phyloP scores from a whole-genome alignment of 2,113 vertebrate genomes.

The Peromyscus leucopus region DNA sequence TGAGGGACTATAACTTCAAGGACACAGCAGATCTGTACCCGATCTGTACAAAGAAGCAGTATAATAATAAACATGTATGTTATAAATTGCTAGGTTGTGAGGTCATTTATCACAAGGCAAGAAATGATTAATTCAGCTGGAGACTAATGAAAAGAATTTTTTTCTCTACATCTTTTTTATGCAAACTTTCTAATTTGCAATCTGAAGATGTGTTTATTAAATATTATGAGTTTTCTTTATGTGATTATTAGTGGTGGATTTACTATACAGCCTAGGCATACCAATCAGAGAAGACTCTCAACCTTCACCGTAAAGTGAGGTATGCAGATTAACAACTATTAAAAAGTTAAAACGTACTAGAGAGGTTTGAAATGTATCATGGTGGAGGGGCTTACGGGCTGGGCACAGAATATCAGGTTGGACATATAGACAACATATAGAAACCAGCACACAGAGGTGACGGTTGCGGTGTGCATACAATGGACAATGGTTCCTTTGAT shows the following conservation, averaged over 20 bases:
- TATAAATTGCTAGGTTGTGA: not conserved
- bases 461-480: not conserved
- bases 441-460: not conserved
- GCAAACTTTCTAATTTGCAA: conserved; percentile 32
- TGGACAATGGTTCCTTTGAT: not conserved
- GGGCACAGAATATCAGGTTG: not conserved
- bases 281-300: not conserved
- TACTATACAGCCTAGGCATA: not conserved
- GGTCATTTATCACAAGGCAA: not conserved
- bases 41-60: not conserved
- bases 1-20: not conserved
- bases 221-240: not conserved
- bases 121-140: not conserved
- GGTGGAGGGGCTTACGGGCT: not conserved
- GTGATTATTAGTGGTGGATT: not conserved
- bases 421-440: not conserved
- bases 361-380: not conserved
- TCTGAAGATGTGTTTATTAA: conserved; percentile 37
- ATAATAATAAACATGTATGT: not conserved
- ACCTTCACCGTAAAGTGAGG: not conserved
- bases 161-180: not conserved
- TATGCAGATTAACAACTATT: conserved; percentile 10
- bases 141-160: not conserved
- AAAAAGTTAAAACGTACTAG: not conserved
- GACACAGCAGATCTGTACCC: not conserved